These are phyloP conservation scores for Octomys mimax DNA, from an alignment of 2,797 vertebrate genomes.

Conservation along the genomic window DNA sequence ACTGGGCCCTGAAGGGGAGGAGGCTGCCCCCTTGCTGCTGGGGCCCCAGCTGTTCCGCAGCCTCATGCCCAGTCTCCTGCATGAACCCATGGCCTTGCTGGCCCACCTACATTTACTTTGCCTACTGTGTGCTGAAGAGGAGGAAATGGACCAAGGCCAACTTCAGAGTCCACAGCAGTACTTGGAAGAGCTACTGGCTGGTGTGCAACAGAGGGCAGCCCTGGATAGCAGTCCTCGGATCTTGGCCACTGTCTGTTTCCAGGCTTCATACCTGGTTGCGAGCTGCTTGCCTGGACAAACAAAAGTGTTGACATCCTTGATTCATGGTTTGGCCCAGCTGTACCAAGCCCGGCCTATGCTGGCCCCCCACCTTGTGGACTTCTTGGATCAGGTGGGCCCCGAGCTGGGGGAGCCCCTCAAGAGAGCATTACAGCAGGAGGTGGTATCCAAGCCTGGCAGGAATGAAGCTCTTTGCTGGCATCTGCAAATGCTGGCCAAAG, in stretches of 20 bases:
- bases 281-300: constrained; percentile 88
- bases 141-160: constrained; percentile 88
- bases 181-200: constrained; percentile 90
- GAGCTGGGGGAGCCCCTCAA: constrained; percentile 88
- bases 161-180: constrained; percentile 87
- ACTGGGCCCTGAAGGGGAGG: constrained; percentile 89
- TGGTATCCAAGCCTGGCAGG: constrained; percentile 84
- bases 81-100: constrained; percentile 91
- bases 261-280: constrained; percentile 91
- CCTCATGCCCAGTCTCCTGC: constrained; percentile 92
- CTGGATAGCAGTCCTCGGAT: constrained; percentile 84
- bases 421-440: constrained; percentile 86
- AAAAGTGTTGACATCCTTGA: constrained; percentile 84
- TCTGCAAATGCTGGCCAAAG: constrained; percentile 91
- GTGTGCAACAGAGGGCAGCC: constrained; percentile 80
- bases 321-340: constrained; percentile 88
- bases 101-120: constrained; percentile 92
- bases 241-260: constrained; percentile 91
- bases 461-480: constrained; percentile 89
- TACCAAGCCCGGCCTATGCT: constrained; percentile 89
- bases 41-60: constrained; percentile 88
- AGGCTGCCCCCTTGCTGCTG: constrained; percentile 92
- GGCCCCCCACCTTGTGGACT: constrained; percentile 92
- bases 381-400: constrained; percentile 88
- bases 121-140: constrained; percentile 91